Conservation (phyloP, 1,140 invertebrate genomes). For the Drosophila kurseongensis region DNA sequence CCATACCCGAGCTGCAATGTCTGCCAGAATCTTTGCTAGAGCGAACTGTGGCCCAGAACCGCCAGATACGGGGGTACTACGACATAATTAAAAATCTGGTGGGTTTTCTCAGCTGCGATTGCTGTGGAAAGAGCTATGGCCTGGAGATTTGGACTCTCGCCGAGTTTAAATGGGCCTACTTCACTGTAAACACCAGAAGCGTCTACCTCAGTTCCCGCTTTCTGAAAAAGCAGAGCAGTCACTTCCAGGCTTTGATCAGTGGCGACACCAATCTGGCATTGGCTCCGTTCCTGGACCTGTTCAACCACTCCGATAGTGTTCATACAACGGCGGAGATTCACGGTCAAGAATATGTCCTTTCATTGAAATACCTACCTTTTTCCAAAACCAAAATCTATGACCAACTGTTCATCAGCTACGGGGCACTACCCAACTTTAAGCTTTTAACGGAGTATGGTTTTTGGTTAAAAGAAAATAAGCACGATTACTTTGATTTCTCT, state of each 20-base stretch:
- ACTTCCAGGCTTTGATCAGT: constrained; percentile 77
- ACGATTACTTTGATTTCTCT: constrained; percentile 87
- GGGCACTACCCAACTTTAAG: constrained; percentile 88
- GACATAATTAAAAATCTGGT: constrained; percentile 46
- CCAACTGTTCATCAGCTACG: constrained; percentile 92
- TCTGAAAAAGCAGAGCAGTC: constrained; percentile 41
- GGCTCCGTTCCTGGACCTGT: constrained; percentile 91
- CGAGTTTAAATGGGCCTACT: constrained; percentile 87
- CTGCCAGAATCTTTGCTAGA: constrained; percentile 82
- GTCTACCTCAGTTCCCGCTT: constrained; percentile 85
- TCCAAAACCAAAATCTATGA: constrained; percentile 85
- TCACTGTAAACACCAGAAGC: constrained; percentile 91
- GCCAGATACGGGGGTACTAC: constrained; percentile 69
- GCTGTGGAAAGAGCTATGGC: constrained; percentile 77
- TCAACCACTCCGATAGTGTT: constrained; percentile 89
- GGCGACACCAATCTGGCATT: constrained; percentile 88
- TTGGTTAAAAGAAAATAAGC: constrained; percentile 87
- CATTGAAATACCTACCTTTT: constrained; percentile 86
- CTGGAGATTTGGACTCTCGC: constrained; percentile 84
- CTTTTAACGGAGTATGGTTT: constrained; percentile 92
- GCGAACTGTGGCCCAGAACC: constrained; percentile 71
- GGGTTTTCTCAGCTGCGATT: constrained; percentile 45
- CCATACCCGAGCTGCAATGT: constrained; percentile 79
- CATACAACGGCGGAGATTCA: constrained; percentile 85
- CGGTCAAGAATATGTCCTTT: constrained; percentile 61